Conservation (phyloP, 2,888 invertebrate genomes). For the Spisula solida region DNA sequence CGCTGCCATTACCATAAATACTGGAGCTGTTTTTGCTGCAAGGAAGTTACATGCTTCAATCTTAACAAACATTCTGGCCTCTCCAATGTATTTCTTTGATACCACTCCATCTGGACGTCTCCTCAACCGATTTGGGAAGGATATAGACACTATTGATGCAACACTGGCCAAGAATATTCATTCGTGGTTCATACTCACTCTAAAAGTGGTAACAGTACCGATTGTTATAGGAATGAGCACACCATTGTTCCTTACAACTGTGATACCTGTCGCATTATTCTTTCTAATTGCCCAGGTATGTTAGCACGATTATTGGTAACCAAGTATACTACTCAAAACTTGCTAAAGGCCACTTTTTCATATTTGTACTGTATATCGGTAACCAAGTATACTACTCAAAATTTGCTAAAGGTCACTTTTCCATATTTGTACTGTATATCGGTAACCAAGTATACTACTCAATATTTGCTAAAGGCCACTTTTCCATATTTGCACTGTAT, state of each 20-base stretch:
- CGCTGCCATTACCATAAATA: slow-evolving; percentile 63
- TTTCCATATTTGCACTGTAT: no score
- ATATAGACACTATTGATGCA: slow-evolving; percentile 78
- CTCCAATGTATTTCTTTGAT: slow-evolving; percentile 85
- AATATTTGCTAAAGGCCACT: no score
- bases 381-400: no score
- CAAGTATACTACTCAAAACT: no score
- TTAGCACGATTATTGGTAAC: neutral
- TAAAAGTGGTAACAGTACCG: slow-evolving; percentile 77
- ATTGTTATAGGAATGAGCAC: slow-evolving; percentile 83
- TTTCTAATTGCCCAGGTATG: slow-evolving; percentile 85
- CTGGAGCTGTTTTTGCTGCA: slow-evolving; percentile 71
- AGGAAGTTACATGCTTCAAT: slow-evolving; percentile 76
- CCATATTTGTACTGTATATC: no score
- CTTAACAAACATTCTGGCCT: slow-evolving; percentile 77
- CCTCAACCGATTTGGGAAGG: slow-evolving; percentile 85
- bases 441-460: neutral
- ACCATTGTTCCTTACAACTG: slow-evolving; percentile 79
- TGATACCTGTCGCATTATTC: slow-evolving; percentile 82
- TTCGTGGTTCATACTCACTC: slow-evolving; percentile 75
- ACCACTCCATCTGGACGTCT: slow-evolving; percentile 84
- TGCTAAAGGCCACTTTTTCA: no score
- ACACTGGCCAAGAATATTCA: slow-evolving; percentile 48
- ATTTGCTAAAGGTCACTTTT: no score
- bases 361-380: no score